Evolutionary conservation across 2,888 invertebrate species (phyloP), one percentile per base, ranked within the genome.

Genomic region (Hecatera dysodea): DNA sequence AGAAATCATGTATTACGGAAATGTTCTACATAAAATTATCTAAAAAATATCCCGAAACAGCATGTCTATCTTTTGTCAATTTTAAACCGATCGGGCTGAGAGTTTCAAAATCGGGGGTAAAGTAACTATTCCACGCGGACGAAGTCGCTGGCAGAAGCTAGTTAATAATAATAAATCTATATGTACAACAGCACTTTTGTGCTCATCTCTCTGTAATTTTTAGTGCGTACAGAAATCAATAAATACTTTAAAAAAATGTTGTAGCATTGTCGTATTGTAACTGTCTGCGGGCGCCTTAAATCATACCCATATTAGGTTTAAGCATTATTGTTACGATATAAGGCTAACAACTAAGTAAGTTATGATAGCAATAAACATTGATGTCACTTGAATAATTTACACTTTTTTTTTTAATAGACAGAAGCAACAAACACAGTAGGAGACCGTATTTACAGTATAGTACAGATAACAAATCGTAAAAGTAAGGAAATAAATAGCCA

Each of bases 351-450:
- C 42, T 46, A 50, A 63, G 57, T 50, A 50, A 62, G 53, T 63
- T 63, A 65, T 53, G 19, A 65, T 39, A 11, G 24, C 27, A n/a
- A 63, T 60, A 65, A 63, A 78, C 17, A 60, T 56, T 9, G 46
- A 1, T 44, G 56, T 29, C 36, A 57, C 24, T 29, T 61, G 12
- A 61, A 80, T 63, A 44, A 7, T 69, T 70, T 56, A 78, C 66
- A 78, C 66, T 56, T 75, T 75, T 70, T 80, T 78, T 61, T 52
- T 57, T 36, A 22, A 59, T 42, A n/a, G 52, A 12, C 29, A 61
- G 53, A 48, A 80, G 63, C 55, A 50, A 44, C 46, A 27, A 46
- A 42, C 66, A 29, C 46, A 52, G 70, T 56, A 42, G 53, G 76
- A 63, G 46, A 27, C 66, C 81, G 69, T 57, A 62, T 68, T 64